A percentile compares a stretch with the other conserved stretches of the same genome.
Evolutionary conservation across 2,113 vertebrate genomes (phyloP).

Genomic region (Ramphastos sulfuratus): DNA sequence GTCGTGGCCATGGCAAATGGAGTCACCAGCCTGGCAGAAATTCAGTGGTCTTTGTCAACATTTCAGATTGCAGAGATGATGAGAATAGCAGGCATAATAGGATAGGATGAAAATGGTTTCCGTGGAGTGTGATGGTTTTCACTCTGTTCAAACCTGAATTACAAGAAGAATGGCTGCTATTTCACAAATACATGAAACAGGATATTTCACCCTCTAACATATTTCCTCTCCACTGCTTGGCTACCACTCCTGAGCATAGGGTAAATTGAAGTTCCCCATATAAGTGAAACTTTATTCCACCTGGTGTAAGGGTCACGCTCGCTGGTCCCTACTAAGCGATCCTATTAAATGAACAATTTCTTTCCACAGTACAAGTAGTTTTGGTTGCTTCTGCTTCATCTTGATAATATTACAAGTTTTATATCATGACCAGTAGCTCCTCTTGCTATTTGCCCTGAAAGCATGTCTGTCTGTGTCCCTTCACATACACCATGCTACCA

Average conservation of each 20-base stretch:
- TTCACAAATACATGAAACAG: neutral
- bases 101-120: neutral
- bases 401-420: neutral
- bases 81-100: neutral
- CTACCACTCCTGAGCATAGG: neutral
- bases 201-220: neutral
- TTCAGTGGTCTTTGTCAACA: neutral
- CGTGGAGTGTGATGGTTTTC: neutral
- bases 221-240: neutral
- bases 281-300: neutral
- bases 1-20: neutral
- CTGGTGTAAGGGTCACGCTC: neutral
- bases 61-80: neutral
- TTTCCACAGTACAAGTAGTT: neutral
- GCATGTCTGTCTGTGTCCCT: accelerated
- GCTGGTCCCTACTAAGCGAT: neutral
- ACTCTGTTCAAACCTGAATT: neutral
- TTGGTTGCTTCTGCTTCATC: neutral
- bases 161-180: neutral
- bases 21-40: neutral
- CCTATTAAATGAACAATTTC: neutral
- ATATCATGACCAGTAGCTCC: neutral
- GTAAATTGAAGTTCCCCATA: neutral
- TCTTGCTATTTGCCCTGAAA: neutral
- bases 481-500: neutral